Evolutionary conservation across 2,888 invertebrate species (phyloP).

Genomic region (Drosophila stalkeri): DNA sequence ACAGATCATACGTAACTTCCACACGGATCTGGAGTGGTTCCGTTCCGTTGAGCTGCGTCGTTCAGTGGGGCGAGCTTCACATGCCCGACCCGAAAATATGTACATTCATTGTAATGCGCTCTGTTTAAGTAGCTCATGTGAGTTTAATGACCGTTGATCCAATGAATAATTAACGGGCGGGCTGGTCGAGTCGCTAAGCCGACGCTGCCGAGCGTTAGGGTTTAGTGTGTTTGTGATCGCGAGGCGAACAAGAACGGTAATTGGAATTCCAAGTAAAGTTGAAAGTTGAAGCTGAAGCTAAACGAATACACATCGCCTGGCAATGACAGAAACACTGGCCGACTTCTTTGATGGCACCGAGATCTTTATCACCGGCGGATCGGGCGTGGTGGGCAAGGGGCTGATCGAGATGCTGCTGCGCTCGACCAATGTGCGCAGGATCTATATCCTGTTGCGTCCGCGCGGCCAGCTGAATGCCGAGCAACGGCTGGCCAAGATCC

Average conservation of each 20-base stretch:
- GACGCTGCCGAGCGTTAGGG: not conserved
- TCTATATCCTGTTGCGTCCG: conserved; percentile 91
- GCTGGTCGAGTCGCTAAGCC: conserved; percentile 1
- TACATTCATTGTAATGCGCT: conserved; percentile 20
- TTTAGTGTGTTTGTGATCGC: conserved; percentile 26
- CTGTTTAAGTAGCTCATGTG: conserved; percentile 36
- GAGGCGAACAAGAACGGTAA: conserved; percentile 18
- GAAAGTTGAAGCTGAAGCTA: not conserved
- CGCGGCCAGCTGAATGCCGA: conserved; percentile 89
- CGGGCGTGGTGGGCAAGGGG: conserved; percentile 94
- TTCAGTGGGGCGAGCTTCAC: not conserved
- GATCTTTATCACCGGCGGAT: conserved; percentile 93
- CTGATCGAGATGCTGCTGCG: conserved; percentile 94
- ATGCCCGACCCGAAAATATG: not conserved
- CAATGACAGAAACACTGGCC: conserved; percentile 22
- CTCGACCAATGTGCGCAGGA: conserved; percentile 90
- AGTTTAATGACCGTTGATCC: conserved; percentile 32
- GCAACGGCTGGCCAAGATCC: conserved; percentile 88
- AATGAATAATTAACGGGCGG: conserved; percentile 37
- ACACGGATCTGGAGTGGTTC: not conserved
- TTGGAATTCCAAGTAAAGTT: not conserved
- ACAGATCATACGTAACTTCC: not conserved
- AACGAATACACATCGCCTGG: not conserved
- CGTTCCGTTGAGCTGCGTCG: too few relatives aligned
- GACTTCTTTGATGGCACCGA: conserved; percentile 88